Conservation (phyloP, 2,113 vertebrate species). For the Pycnonotus jocosus region DNA sequence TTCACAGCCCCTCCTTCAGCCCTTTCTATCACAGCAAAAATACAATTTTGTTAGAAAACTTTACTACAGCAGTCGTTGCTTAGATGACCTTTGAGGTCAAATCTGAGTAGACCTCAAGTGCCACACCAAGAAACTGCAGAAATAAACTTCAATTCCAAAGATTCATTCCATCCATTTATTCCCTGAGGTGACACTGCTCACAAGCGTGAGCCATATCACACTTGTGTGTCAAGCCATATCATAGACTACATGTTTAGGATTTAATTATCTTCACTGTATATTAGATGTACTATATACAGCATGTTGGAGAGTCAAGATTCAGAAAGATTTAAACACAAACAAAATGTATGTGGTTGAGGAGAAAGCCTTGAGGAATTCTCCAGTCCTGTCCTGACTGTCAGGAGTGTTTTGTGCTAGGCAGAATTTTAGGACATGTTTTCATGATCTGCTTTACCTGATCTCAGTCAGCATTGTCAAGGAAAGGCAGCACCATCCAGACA, state of each 20-base stretch:
- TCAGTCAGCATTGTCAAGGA: neutral
- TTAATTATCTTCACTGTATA: neutral
- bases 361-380: neutral
- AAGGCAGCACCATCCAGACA: neutral
- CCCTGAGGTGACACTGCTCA: neutral
- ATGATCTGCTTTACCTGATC: neutral
- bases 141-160: slow-evolving; percentile 4
- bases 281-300: neutral
- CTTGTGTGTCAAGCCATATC: neutral
- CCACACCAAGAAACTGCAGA: neutral
- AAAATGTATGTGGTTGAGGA: neutral
- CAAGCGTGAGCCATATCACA: neutral
- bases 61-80: neutral
- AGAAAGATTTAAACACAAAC: neutral
- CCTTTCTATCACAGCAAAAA: neutral
- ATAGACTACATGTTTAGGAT: neutral
- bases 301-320: neutral
- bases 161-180: neutral
- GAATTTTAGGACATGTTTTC: neutral
- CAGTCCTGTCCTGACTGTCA: neutral
- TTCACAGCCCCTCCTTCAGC: neutral
- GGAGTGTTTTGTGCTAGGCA: neutral
- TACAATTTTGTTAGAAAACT: neutral
- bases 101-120: neutral
- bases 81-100: neutral